Conservation (phyloP, 2,113 vertebrate species). For the Agelaius phoeniceus region DNA sequence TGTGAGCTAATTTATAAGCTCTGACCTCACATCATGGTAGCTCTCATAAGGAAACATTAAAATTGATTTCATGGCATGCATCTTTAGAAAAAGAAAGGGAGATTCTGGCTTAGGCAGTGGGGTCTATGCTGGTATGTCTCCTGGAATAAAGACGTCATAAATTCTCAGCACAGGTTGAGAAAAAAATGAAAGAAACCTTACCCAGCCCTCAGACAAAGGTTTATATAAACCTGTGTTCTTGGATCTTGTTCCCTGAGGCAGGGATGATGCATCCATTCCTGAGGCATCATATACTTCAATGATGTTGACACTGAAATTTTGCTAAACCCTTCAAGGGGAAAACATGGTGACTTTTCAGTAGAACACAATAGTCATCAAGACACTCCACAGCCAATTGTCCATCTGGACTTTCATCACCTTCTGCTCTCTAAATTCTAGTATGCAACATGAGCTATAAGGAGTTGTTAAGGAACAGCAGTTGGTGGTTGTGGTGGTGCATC, state of each 20-base stretch:
- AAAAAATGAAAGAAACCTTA: neutral
- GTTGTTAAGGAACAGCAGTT: neutral
- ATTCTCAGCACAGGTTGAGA: neutral
- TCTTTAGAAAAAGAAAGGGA: neutral
- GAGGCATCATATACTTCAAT: neutral
- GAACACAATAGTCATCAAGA: neutral
- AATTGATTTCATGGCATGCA: neutral
- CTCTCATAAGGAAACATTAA: neutral
- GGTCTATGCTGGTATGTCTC: rapidly evolving
- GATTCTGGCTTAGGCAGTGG: neutral
- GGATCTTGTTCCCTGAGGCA: neutral
- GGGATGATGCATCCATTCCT: neutral
- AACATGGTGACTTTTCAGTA: neutral
- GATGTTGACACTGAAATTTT: neutral
- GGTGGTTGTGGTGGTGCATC: neutral
- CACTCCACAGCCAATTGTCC: neutral
- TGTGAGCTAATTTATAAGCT: neutral
- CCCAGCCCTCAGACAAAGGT: neutral
- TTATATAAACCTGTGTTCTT: neutral
- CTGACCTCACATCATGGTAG: neutral
- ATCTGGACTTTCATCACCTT: neutral
- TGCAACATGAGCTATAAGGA: neutral
- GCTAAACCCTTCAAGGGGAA: neutral
- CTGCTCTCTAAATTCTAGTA: neutral
- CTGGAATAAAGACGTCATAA: neutral